These are phyloP conservation scores for Xylophagus ater DNA, from an alignment of 2,888 invertebrate species.

Conservation along the genomic window DNA sequence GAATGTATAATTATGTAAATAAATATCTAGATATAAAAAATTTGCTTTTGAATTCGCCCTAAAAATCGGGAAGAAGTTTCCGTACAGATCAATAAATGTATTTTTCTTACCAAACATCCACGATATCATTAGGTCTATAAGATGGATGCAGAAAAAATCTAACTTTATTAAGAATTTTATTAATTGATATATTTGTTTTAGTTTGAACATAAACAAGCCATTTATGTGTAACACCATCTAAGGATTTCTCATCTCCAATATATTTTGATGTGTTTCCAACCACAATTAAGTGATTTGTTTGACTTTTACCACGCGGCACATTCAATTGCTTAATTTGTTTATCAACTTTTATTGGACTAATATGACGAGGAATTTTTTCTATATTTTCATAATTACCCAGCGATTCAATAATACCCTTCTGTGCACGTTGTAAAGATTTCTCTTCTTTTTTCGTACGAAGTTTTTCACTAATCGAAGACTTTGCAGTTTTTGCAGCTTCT, in stretches of 20 bases:
- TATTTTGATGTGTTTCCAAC: conserved; percentile 72
- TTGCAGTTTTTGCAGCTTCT: conserved; percentile 42
- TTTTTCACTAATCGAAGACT: conserved; percentile 29
- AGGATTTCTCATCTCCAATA: conserved; percentile 56
- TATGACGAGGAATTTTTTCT: conserved; percentile 30
- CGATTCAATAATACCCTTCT: conserved; percentile 5
- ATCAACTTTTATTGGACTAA: conserved; percentile 37
- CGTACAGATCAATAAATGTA: no score
- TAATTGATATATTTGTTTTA: conserved; percentile 48
- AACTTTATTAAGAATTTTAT: conserved; percentile 58
- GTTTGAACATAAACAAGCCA: conserved; percentile 84
- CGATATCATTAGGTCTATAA: conserved; percentile 75
- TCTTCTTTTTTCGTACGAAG: conserved; percentile 28
- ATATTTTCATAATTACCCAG: conserved; percentile 10
- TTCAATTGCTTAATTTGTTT: conserved; percentile 41
- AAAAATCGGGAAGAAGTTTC: no score
- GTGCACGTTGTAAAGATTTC: conserved; percentile 18
- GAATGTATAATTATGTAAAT: no score
- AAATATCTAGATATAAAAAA: no score
- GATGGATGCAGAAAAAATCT: conserved; percentile 74
- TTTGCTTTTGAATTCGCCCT: no score
- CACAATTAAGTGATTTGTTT: conserved; percentile 44
- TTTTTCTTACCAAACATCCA: conserved; percentile 61
- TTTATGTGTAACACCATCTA: conserved; percentile 64
- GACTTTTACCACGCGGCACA: conserved; percentile 43